Conservation (phyloP, 2,888 invertebrate species). For the Rhagonycha lutea region DNA sequence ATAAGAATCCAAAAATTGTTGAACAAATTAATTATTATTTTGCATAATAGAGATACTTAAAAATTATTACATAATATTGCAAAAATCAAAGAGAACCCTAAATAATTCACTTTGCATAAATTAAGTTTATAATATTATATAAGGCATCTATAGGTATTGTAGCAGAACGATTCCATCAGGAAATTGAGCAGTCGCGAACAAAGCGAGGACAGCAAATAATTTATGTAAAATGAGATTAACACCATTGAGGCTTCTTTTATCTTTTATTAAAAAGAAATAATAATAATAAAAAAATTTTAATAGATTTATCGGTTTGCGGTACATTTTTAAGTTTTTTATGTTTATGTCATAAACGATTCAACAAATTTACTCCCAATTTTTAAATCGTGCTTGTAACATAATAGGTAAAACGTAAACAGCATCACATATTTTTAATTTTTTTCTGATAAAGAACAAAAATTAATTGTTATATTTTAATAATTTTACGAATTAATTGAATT, state of each 20-base stretch:
- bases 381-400: no score
- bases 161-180: not conserved
- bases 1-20: not conserved
- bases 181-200: not conserved
- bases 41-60: not conserved
- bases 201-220: not conserved
- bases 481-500: no score
- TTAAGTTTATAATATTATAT: not conserved
- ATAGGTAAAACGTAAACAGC: no score
- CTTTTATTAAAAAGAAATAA: not conserved
- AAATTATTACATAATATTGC: not conserved
- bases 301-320: no score
- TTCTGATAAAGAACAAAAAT: no score
- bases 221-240: not conserved
- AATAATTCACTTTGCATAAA: not conserved
- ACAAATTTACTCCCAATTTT: no score
- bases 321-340: no score
- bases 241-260: not conserved
- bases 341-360: no score
- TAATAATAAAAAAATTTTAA: no score
- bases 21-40: not conserved
- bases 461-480: no score
- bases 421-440: no score
- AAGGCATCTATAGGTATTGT: not conserved
- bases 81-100: not conserved